phyloP scores from a whole-genome alignment of 2,113 vertebrate species.

The Rhombomys opimus region DNA sequence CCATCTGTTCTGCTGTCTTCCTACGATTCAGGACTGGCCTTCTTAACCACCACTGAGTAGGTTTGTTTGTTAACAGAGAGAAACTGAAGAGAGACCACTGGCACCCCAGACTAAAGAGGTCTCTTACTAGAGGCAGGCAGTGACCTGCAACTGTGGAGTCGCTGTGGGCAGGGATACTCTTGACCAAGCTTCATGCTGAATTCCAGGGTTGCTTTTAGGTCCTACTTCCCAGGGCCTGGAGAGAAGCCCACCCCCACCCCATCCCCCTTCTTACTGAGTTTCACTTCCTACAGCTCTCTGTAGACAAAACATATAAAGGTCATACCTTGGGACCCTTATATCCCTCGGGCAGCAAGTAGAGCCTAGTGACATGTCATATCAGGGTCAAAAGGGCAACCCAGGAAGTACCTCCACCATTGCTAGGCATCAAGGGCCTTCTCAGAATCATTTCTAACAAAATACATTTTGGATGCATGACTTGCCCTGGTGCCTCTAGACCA shows the following conservation, averaged over 20 bases:
- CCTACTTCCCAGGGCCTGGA: background rate
- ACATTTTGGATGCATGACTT: background rate
- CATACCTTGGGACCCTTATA: background rate
- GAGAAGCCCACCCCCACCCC: background rate
- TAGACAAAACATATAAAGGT: background rate
- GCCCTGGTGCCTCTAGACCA: background rate
- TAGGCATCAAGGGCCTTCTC: background rate
- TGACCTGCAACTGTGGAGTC: accelerated
- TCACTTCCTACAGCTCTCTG: background rate
- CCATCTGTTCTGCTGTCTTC: background rate
- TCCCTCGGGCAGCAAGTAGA: background rate
- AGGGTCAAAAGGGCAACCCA: background rate
- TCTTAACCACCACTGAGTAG: background rate
- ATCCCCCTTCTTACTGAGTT: background rate
- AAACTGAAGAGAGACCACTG: background rate
- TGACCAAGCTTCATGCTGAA: background rate
- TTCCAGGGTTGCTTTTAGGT: background rate
- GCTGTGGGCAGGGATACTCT: too few species aligned
- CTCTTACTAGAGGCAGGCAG: background rate
- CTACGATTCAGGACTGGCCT: background rate
- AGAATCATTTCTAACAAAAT: background rate
- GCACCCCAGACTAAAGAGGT: background rate
- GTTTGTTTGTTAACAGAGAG: background rate
- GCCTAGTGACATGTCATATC: background rate
- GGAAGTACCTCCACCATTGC: background rate